Conservation (phyloP, 1,140 invertebrate genomes). For the Riptortus pedestris region DNA sequence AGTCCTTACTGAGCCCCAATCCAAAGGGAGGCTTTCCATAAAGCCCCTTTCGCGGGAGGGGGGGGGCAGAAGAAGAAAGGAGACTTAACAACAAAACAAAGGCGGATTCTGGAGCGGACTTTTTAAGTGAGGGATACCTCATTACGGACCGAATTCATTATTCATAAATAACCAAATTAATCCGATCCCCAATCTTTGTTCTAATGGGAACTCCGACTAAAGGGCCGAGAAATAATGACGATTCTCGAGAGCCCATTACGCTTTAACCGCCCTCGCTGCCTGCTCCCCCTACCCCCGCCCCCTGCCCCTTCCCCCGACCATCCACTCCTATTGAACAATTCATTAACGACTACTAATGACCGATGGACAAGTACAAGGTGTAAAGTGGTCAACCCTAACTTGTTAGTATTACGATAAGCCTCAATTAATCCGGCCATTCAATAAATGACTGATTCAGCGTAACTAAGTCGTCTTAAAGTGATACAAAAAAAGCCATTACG, state of each 20-base stretch:
- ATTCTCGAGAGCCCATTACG: background rate
- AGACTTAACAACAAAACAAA: background rate
- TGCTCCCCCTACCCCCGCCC: too few relatives aligned
- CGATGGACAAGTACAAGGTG: background rate
- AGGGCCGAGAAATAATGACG: background rate
- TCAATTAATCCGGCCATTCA: too few relatives aligned
- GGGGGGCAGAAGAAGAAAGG: background rate
- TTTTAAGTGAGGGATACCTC: conserved; percentile 6
- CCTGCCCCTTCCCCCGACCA: too few relatives aligned
- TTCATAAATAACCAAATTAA: conserved; percentile 17
- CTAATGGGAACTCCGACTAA: background rate
- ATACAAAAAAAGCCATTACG: too few relatives aligned
- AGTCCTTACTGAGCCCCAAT: too few relatives aligned
- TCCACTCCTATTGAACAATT: background rate
- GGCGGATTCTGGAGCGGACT: too few relatives aligned
- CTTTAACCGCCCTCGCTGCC: background rate
- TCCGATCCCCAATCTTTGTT: conserved; percentile 15
- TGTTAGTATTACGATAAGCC: too few relatives aligned
- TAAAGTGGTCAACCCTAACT: background rate
- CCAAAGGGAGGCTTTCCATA: too few relatives aligned
- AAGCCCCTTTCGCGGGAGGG: background rate
- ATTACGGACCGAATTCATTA: conserved; percentile 10
- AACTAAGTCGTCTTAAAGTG: too few relatives aligned
- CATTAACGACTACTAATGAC: background rate
- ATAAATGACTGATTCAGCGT: too few relatives aligned